These are phyloP conservation scores for Antigone vipio DNA, from an alignment of 2,113 vertebrate species.

Conservation along the genomic window DNA sequence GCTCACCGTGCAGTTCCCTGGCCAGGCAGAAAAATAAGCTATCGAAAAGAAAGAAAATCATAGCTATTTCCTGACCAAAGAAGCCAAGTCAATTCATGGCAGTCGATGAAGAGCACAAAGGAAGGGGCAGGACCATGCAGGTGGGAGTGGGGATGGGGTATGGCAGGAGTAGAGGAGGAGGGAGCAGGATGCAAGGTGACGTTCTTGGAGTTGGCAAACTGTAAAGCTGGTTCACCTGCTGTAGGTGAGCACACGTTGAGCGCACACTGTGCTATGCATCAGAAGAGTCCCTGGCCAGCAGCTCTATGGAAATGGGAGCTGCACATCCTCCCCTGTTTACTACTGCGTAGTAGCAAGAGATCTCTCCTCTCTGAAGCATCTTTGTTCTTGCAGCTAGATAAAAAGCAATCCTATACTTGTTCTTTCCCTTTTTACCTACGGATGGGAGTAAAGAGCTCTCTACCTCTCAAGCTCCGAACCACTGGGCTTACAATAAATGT, in stretches of 20 bases:
- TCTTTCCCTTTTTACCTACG: not conserved
- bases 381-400: not conserved
- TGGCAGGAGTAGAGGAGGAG: not conserved
- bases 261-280: not conserved
- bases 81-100: not conserved
- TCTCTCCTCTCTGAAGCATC: not conserved
- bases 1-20: not conserved
- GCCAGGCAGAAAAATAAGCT: not conserved
- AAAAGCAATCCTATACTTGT: not conserved
- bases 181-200: not conserved
- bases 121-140: not conserved
- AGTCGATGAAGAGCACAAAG: not conserved
- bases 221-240: not conserved
- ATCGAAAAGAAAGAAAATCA: not conserved
- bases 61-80: not conserved
- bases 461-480: not conserved
- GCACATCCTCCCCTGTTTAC: not conserved
- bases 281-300: not conserved
- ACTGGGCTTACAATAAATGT: not conserved
- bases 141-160: not conserved
- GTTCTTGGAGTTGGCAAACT: not conserved
- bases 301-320: not conserved
- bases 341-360: not conserved
- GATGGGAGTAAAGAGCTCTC: conserved; percentile 20
- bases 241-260: not conserved